Base-by-base conservation (phyloP, 2,113 vertebrate species). In the Platycercus adscitus region DNA sequence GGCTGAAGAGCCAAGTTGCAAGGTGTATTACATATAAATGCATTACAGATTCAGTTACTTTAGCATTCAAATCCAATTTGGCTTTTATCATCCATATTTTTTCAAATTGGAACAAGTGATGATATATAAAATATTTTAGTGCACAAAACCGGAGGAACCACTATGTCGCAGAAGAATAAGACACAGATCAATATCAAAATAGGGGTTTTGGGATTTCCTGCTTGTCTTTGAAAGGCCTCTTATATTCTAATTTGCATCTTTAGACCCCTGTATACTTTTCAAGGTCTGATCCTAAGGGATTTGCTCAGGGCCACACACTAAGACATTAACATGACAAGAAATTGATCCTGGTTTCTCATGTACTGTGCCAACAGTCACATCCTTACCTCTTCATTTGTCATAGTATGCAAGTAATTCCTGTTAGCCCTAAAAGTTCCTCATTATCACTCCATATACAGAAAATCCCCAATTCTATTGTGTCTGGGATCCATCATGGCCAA, bases 401-500 rank as follows among this genome's bases (percentile, higher is more conserved):
- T 7, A 50, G 56, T 23, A 28, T 19, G 26, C 31, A 81, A 89
- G 88, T 39, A 69, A 50, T 71, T 90, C 47, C 56, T 84, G 63
- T 81, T 92, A 91, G 11, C 44, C 73, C 88, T 94, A 25, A 56
- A 93, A 95, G 89, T 89, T 44, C 56, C 29, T 72, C 37, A 70
- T 95, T 97, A 96, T 96, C 92, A 80, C 49, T 82, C 26, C 1
- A 3, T 80, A 65, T 63, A 82, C 61, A 93, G 73, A 93, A 94
- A 91, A 79, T 82, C 41, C 58, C 66, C 66, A 76, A 28, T 85
- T 91, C 81, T 58, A 81, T 91, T 95, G 83, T 96, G 76, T 66
- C 95, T 96, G 96, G 92, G 86, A 93, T 92, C 35, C 78, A 63
- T 95, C 95, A 93, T 35, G 66, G 63, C 70, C 93, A 95, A 88